phyloP scores from a whole-genome alignment of 2,113 vertebrate species.

The Cavia porcellus region DNA sequence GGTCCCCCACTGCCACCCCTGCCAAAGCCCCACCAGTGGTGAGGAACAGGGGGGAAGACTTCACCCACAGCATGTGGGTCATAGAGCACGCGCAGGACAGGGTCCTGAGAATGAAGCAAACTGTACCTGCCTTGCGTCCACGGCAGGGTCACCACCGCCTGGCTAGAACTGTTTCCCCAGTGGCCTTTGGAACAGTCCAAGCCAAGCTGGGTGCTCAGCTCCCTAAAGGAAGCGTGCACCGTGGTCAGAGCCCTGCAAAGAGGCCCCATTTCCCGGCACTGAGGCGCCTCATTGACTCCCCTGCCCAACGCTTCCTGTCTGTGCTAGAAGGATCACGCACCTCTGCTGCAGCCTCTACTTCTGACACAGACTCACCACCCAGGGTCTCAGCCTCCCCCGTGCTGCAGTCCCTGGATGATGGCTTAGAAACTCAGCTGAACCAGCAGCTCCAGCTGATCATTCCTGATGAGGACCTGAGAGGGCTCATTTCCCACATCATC shows the following conservation, averaged over 20 bases:
- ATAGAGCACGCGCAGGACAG: neutral
- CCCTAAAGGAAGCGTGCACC: neutral
- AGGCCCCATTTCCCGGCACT: neutral
- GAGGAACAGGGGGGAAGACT: neutral
- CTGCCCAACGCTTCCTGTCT: neutral
- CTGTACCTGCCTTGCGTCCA: neutral
- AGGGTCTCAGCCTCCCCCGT: neutral
- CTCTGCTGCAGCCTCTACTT: neutral
- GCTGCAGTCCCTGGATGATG: too few relatives aligned
- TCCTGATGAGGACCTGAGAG: neutral
- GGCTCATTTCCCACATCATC: neutral
- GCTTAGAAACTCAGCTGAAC: neutral
- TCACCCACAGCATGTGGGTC: neutral
- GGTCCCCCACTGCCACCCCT: neutral
- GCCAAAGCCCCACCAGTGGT: neutral
- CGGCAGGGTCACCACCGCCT: neutral
- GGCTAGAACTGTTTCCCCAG: neutral
- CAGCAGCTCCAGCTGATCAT: neutral
- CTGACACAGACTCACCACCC: neutral
- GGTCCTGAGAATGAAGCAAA: neutral
- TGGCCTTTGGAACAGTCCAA: neutral
- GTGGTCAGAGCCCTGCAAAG: neutral
- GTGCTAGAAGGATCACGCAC: rapidly evolving
- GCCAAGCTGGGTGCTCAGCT: neutral
- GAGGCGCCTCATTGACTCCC: neutral